Conservation (phyloP, 2,113 vertebrate species). For the Egretta garzetta region DNA sequence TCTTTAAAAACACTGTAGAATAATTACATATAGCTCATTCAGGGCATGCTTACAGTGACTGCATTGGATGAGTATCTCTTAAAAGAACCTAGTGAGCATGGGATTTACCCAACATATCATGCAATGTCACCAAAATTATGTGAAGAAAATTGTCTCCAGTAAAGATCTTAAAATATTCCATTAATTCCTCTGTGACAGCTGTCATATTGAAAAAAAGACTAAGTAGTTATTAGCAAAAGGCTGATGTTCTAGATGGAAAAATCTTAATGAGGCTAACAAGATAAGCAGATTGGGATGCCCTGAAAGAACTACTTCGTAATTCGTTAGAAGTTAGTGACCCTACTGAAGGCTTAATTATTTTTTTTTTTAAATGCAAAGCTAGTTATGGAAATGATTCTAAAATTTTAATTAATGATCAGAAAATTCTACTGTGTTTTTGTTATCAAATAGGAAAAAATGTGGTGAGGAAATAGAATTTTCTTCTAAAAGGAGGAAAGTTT, state of each 20-base stretch:
- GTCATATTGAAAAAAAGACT: neutral
- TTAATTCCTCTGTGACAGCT: neutral
- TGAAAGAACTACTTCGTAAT: constrained; percentile 24
- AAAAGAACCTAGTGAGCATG: neutral
- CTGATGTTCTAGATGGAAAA: neutral
- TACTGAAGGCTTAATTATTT: neutral
- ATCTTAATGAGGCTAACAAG: neutral
- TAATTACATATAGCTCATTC: neutral
- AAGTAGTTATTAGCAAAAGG: constrained; percentile 28
- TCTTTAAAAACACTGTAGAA: neutral
- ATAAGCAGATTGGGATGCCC: neutral
- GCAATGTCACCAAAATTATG: neutral
- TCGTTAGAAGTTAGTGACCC: constrained; percentile 5
- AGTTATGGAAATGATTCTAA: neutral
- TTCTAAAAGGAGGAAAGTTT: neutral
- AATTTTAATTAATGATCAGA: neutral
- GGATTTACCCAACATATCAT: neutral
- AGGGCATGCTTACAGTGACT: neutral
- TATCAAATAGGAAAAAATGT: neutral
- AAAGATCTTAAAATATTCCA: neutral
- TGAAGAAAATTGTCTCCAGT: neutral
- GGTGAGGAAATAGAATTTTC: neutral
- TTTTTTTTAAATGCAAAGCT: neutral
- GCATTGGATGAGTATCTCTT: neutral
- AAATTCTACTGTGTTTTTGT: neutral